These are phyloP conservation scores for Cydia amplana DNA, from an alignment of 1,140 invertebrate genomes.

Conservation along the genomic window DNA sequence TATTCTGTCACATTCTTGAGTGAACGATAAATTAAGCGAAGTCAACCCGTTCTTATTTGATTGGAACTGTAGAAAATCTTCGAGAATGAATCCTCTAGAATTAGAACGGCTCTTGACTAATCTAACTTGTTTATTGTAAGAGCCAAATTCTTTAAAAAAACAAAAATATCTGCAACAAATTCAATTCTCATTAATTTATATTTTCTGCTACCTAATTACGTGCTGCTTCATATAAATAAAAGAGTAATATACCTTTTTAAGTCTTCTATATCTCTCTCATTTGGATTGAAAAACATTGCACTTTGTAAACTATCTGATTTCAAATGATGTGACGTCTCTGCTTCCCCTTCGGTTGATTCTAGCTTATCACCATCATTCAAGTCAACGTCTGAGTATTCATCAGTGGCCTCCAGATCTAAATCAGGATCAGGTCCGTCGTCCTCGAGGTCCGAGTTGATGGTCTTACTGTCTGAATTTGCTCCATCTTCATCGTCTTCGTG, in stretches of 20 bases:
- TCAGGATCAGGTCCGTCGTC: conserved; percentile 68
- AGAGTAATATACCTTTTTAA: conserved; percentile 68
- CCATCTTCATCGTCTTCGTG: conserved; percentile 72
- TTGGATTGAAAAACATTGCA: conserved; percentile 67
- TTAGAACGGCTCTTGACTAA: conserved; percentile 72
- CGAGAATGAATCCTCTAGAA: conserved; percentile 69
- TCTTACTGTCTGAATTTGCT: conserved; percentile 67
- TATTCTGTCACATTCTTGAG: conserved; percentile 55
- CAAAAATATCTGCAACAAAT: conserved; percentile 77
- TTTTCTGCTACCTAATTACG: not conserved
- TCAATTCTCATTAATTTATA: conserved; percentile 19
- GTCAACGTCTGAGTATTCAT: conserved; percentile 63
- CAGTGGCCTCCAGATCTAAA: conserved; percentile 57
- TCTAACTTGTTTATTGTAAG: conserved; percentile 75
- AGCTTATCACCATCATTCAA: conserved; percentile 63
- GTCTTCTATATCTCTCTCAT: conserved; percentile 78
- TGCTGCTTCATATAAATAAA: not conserved
- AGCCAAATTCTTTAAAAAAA: conserved; percentile 80
- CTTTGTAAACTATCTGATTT: conserved; percentile 67
- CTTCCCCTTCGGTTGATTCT: conserved; percentile 49
- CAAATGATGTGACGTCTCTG: conserved; percentile 46
- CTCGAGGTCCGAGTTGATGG: conserved; percentile 69
- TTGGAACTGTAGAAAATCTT: conserved; percentile 60
- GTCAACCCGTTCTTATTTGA: conserved; percentile 48
- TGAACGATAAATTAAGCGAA: conserved; percentile 56